Evolutionary conservation across 2,113 vertebrate genomes (phyloP).

Genomic region (Brachyistius frenatus): DNA sequence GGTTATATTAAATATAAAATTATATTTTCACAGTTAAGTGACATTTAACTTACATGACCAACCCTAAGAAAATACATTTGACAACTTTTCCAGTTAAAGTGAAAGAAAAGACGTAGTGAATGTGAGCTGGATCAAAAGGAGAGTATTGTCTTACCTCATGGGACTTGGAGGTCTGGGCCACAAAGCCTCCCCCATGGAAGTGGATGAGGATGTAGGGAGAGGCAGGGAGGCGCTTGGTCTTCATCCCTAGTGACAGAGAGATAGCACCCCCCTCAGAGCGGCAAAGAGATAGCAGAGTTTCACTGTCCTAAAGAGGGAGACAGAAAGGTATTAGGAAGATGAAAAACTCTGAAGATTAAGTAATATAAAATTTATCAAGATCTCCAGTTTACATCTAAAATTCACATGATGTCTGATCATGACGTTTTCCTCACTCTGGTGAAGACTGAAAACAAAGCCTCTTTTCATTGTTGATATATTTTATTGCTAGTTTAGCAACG

Average conservation of each 20-base stretch:
- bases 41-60: too few relatives aligned
- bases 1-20: too few relatives aligned
- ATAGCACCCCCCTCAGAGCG: conserved; percentile 85
- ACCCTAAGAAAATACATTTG: background rate
- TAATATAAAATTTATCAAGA: background rate
- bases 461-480: conserved; percentile 31
- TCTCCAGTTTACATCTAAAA: background rate
- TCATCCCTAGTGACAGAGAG: conserved; percentile 85
- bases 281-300: conserved; percentile 82
- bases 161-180: conserved; percentile 94
- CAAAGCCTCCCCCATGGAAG: conserved; percentile 92
- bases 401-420: background rate
- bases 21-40: too few relatives aligned
- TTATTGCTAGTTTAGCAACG: conserved; percentile 35
- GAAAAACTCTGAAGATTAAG: background rate
- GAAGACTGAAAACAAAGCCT: conserved; percentile 30
- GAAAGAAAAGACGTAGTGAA: background rate
- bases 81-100: background rate
- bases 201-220: conserved; percentile 88
- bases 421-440: background rate
- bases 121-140: background rate
- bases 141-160: conserved; percentile 84
- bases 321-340: background rate
- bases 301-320: conserved; percentile 85
- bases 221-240: conserved; percentile 81